phyloP scores from a whole-genome alignment of 1,140 invertebrate species.

The Coelopa frigida region DNA sequence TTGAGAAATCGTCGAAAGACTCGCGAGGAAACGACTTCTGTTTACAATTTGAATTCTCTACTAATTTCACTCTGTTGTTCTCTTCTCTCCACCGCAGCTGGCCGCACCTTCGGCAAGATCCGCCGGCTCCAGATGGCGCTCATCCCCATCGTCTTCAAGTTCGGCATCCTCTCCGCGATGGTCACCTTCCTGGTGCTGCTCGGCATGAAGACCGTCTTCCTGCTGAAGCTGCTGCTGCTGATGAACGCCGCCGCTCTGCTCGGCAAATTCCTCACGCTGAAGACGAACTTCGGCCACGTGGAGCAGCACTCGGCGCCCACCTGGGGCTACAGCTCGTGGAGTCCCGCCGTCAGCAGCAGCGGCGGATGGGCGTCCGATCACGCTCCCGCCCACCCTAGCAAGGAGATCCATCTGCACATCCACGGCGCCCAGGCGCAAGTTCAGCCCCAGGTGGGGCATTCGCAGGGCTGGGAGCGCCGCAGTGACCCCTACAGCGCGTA shows the following conservation, averaged over 20 bases:
- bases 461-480: slow-evolving; percentile 34
- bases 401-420: slow-evolving; percentile 42
- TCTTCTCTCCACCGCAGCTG: slow-evolving; percentile 15
- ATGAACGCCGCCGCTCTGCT: slow-evolving; percentile 38
- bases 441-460: slow-evolving; percentile 21
- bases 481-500: slow-evolving; percentile 34
- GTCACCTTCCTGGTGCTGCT: slow-evolving; percentile 44
- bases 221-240: slow-evolving; percentile 42
- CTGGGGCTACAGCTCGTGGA: slow-evolving; percentile 33
- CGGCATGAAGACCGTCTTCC: slow-evolving; percentile 45
- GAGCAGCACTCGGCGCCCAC: slow-evolving; percentile 25
- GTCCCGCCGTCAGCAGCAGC: slow-evolving; percentile 20
- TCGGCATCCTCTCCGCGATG: slow-evolving; percentile 48
- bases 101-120: slow-evolving; percentile 43
- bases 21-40: not conserved
- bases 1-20: not conserved
- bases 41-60: not conserved
- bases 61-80: not conserved
- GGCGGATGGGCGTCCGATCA: slow-evolving; percentile 20
- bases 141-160: slow-evolving; percentile 48
- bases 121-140: slow-evolving; percentile 45
- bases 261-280: slow-evolving; percentile 36
- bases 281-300: slow-evolving; percentile 24
- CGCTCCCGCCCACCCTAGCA: slow-evolving; percentile 23
- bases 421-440: slow-evolving; percentile 26